phyloP scores from a whole-genome alignment of 1,140 invertebrate species.

The Calliphora vicina region DNA sequence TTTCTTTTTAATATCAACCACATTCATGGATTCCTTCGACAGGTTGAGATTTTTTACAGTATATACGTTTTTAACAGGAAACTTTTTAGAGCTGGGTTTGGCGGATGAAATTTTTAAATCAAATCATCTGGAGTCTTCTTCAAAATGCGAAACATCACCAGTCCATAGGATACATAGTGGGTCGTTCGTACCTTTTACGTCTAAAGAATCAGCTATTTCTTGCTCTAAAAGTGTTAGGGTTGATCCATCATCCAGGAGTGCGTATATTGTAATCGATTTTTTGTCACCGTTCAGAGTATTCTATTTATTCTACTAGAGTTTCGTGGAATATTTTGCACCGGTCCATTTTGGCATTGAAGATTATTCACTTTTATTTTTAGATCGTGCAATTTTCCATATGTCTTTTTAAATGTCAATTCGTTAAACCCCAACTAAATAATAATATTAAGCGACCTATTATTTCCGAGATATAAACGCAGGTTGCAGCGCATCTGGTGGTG shows the following conservation, averaged over 20 bases:
- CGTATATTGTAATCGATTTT: constrained; percentile 3
- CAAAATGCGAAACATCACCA: neutral
- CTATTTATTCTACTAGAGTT: no score
- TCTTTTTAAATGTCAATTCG: no score
- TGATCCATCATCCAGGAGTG: constrained; percentile 15
- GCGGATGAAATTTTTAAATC: neutral
- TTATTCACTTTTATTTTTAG: no score
- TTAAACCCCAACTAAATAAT: no score
- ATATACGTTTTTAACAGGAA: neutral
- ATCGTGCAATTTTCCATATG: no score
- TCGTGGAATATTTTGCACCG: no score
- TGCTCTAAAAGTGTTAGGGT: constrained; percentile 5
- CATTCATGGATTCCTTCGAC: no score
- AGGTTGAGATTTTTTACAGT: constrained; percentile 22
- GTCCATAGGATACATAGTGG: constrained; percentile 24
- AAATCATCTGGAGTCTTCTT: neutral
- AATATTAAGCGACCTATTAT: no score
- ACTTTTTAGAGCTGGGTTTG: neutral
- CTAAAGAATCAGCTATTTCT: neutral
- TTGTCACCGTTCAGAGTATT: neutral
- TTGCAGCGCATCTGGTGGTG: no score
- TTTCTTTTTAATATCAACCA: neutral
- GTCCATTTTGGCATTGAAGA: no score
- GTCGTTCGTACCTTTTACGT: neutral
- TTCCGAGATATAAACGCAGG: no score